Conservation (phyloP, 2,113 vertebrate species). For the Collichthys lucidus region DNA sequence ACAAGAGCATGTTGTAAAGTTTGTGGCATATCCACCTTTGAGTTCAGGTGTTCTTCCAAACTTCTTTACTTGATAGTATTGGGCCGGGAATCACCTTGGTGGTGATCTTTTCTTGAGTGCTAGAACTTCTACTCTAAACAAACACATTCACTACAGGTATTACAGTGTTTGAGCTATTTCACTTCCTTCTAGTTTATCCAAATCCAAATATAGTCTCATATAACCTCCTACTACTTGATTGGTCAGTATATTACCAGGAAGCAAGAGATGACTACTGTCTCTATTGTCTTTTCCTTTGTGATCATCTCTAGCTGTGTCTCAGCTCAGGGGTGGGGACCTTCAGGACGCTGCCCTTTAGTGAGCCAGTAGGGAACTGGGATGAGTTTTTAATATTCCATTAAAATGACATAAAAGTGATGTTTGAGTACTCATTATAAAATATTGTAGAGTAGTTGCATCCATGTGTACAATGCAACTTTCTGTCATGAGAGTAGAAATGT, state of each 20-base stretch:
- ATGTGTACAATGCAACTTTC: too few species aligned
- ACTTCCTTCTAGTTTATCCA: not conserved
- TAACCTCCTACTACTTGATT: not conserved
- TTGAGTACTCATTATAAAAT: not conserved
- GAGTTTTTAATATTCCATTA: not conserved
- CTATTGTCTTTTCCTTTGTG: not conserved
- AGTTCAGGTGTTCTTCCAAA: not conserved
- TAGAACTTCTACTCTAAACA: not conserved
- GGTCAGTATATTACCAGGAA: conserved; percentile 13
- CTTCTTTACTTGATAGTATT: not conserved
- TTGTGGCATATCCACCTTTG: not conserved
- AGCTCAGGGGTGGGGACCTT: not conserved
- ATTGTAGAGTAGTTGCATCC: not conserved
- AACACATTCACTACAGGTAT: not conserved
- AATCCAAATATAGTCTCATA: not conserved
- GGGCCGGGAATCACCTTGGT: too few species aligned
- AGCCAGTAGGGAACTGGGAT: not conserved
- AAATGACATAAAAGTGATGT: not conserved
- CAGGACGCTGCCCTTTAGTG: not conserved
- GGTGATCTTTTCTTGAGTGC: too few species aligned
- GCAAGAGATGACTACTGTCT: not conserved
- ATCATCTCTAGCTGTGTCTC: not conserved
- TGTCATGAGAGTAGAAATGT: too few species aligned
- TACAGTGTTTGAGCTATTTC: not conserved
- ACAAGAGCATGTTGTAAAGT: not conserved